Evolutionary conservation across 2,797 vertebrate genomes (phyloP).

Genomic region (Emys orbicularis): DNA sequence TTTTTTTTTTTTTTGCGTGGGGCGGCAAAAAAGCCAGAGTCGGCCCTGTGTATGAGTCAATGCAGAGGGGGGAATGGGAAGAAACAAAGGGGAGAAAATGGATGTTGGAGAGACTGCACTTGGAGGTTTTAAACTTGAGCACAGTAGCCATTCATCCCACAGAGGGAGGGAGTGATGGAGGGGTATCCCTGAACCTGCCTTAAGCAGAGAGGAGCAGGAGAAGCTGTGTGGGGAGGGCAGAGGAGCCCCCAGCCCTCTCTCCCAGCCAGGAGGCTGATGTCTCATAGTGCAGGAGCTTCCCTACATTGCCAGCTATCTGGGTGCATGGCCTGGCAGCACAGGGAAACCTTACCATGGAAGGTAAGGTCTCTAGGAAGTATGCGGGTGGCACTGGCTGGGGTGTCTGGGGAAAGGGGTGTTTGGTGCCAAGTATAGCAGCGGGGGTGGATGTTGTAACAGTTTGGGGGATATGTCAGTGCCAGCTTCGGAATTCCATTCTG

Average conservation of each 20-base stretch:
- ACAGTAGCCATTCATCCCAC: not conserved
- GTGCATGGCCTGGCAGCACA: not conserved
- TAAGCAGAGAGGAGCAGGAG: not conserved
- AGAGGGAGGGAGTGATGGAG: not conserved
- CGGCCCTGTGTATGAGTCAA: too few relatives aligned
- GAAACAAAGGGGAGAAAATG: not conserved
- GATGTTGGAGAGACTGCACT: not conserved
- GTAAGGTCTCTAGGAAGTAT: not conserved
- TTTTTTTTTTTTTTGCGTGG: too few relatives aligned
- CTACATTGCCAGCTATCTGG: not conserved
- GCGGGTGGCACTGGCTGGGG: not conserved
- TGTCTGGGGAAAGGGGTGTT: not conserved
- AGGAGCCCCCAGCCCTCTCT: not conserved
- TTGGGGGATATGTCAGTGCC: not conserved
- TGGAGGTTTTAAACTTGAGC: not conserved
- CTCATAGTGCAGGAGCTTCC: not conserved
- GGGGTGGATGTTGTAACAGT: not conserved
- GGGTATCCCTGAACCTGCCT: not conserved
- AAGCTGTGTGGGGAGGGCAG: not conserved
- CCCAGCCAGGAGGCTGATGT: not conserved
- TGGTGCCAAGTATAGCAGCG: not conserved
- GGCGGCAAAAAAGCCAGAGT: too few relatives aligned
- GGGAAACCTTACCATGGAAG: not conserved
- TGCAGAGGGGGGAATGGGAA: not conserved
- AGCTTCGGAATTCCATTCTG: not conserved